Evolutionary conservation across 2,797 vertebrate genomes (phyloP).

Genomic region (Pampus argenteus): DNA sequence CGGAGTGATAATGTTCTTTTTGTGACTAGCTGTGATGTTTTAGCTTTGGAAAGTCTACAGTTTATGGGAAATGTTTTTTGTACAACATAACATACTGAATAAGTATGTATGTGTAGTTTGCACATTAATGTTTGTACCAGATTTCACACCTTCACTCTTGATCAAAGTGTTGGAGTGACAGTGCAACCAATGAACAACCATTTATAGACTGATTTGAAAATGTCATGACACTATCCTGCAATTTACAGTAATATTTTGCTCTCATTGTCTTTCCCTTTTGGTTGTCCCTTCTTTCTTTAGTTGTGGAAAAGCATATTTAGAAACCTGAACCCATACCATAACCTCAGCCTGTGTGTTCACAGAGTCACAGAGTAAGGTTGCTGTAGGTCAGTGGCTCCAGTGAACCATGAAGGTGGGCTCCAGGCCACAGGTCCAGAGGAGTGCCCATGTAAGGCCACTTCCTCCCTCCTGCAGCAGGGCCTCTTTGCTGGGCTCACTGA

Average conservation of each 20-base stretch:
- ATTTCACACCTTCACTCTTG: no score
- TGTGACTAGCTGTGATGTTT: no score
- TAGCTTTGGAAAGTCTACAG: no score
- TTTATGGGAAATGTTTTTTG: no score
- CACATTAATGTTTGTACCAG: no score
- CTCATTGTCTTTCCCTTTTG: neutral
- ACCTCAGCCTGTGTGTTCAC: neutral
- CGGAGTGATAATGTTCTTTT: no score
- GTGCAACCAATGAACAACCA: neutral
- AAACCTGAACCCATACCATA: conserved; percentile 11
- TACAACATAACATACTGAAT: no score
- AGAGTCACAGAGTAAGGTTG: conserved; percentile 30
- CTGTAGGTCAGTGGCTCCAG: conserved; percentile 37
- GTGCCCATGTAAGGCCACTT: conserved; percentile 72
- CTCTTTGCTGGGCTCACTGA: conserved; percentile 33
- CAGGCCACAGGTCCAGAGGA: conserved; percentile 18
- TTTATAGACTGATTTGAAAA: conserved; percentile 17
- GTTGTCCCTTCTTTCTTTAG: neutral
- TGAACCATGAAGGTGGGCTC: conserved; percentile 13
- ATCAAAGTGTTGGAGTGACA: no score
- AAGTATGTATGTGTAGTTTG: no score
- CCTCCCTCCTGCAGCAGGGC: conserved; percentile 52
- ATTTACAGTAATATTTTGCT: neutral
- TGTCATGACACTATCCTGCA: no score
- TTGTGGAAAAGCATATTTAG: neutral